Base-by-base conservation (phyloP, 2,113 vertebrate genomes). In the Enhydra lutris region DNA sequence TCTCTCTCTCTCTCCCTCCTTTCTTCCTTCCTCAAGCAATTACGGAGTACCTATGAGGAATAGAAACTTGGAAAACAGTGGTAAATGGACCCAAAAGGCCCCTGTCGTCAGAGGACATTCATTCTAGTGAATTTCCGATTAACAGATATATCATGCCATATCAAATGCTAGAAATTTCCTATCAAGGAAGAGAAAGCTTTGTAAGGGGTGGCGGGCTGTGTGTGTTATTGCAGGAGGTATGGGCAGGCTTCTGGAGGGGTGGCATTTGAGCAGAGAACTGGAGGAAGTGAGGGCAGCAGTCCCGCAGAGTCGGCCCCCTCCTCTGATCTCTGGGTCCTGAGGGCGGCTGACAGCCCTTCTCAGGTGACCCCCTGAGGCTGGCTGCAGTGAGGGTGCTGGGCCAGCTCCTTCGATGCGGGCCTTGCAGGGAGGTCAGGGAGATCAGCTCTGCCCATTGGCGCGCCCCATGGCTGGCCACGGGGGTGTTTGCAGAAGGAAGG, bases 401-500 rank as follows among this genome's bases (percentile, higher is more conserved):
- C 79, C 34, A 39, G 73, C 47, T 39, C 83, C 63, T 29, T 89
- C 74, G 55, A 59, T 94, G 78, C 20, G 36, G 76, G 57, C 50
- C 3, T 0, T 2, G 7, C 31, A 2, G 39, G 50, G 47, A 80
- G 82, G 57, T 79, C 34, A 65, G 36, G 50, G 55, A 61, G 84
- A 82, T 39, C 50, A 36, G 36, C 89, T 36, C 52, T 39, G 79
- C 81, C 71, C 34, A 0, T 29, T 3, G 50, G 89, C 65, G 80
- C 1, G 39, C 73, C 86, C 73, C 36, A 73, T 0, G 1, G 69
- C 89, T 83, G 86, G 89, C 82, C 55, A 3, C 0, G 0, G 74
- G 85, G 67, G 65, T 94, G 73, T 95, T 92, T 96, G 91, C 67
- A 95, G 93, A 94, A 92, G 89, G 80, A 79, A 92, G 87, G 71